Evolutionary conservation across 2,797 vertebrate genomes (phyloP).

Genomic region (Manis pentadactyla): DNA sequence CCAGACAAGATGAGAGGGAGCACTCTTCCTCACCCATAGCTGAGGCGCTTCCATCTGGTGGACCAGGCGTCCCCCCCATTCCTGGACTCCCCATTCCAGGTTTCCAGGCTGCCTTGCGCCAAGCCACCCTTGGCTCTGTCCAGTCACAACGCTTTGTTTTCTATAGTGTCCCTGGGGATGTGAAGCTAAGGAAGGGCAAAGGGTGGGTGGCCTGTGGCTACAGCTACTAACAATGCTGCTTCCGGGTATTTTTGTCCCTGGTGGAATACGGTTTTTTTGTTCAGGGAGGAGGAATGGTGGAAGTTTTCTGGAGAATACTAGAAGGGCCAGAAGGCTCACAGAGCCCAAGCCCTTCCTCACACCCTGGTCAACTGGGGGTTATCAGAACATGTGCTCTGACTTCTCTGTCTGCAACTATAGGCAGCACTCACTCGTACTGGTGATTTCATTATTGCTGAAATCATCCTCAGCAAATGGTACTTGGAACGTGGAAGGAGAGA

Average conservation of each 20-base stretch:
- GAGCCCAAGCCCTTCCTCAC: neutral
- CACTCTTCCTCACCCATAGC: neutral
- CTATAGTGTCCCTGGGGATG: conserved; percentile 39
- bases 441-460: neutral
- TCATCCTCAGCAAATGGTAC: neutral
- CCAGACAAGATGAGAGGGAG: neutral
- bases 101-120: conserved; percentile 27
- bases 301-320: neutral
- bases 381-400: neutral
- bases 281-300: neutral
- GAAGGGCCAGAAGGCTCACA: neutral
- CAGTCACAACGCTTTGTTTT: conserved; percentile 58
- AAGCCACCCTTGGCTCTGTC: conserved; percentile 4
- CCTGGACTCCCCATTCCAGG: neutral
- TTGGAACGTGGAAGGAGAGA: neutral
- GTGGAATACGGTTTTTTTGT: conserved; percentile 33
- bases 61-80: neutral
- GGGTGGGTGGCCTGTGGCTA: conserved; percentile 36
- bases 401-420: conserved; percentile 12
- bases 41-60: neutral
- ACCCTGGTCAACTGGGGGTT: neutral
- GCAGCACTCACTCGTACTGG: neutral
- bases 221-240: conserved; percentile 69
- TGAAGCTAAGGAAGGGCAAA: conserved; percentile 61
- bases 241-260: conserved; percentile 65